These are phyloP conservation scores for Leucophora obtusa DNA, from an alignment of 2,888 invertebrate species.

Conservation along the genomic window DNA sequence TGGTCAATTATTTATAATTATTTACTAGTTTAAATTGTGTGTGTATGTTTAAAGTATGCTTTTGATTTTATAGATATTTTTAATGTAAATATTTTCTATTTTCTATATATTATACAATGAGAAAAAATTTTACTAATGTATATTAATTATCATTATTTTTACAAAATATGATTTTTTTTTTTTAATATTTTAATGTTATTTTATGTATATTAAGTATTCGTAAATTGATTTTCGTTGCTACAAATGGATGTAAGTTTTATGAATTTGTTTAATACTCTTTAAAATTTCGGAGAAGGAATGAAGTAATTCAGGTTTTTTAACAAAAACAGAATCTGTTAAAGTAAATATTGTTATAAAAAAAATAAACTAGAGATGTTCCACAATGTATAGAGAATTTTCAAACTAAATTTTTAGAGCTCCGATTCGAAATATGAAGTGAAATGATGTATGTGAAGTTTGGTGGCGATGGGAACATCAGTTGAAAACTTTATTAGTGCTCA, in stretches of 20 bases:
- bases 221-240: constrained; percentile 41
- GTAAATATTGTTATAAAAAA: no score
- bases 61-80: background rate
- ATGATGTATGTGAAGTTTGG: no score
- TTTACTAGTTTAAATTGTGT: background rate
- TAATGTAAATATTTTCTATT: background rate
- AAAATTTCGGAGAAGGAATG: background rate
- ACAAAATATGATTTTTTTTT: background rate
- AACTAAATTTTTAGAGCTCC: no score
- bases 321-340: no score
- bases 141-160: no score
- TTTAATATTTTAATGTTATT: no score
- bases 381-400: no score
- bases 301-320: no score
- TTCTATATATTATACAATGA: background rate
- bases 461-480: no score
- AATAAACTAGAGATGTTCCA: no score
- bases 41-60: background rate
- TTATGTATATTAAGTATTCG: constrained; percentile 6
- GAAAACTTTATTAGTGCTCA: no score
- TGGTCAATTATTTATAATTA: background rate
- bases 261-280: constrained; percentile 28
- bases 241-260: background rate
- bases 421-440: no score
- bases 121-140: constrained; percentile 15